Evolutionary conservation across 2,113 vertebrate species (phyloP).

Genomic region (Cricetomys ansorgei): DNA sequence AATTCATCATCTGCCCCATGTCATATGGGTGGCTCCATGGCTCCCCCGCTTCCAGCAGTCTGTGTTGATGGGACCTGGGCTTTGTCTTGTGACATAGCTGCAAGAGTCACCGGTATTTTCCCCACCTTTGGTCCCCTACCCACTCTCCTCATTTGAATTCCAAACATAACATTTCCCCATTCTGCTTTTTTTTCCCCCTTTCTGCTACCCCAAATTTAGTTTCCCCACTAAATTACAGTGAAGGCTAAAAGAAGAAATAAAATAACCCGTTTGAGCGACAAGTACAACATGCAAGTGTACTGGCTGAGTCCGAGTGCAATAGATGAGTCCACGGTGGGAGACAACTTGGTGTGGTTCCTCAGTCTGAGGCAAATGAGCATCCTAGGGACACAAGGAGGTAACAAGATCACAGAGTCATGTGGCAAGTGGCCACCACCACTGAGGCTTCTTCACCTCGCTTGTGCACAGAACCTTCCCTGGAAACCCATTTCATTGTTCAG

Average conservation of each 20-base stretch:
- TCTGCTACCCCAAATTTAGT: neutral
- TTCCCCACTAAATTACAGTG: neutral
- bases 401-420: neutral
- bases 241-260: neutral
- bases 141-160: neutral
- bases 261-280: neutral
- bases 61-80: accelerated
- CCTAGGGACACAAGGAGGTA: neutral
- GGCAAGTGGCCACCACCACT: no score
- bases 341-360: accelerated
- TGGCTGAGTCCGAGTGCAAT: neutral
- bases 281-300: neutral
- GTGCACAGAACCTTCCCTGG: neutral
- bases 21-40: neutral
- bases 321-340: neutral
- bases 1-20: neutral
- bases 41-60: no score
- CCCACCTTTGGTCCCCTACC: neutral
- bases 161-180: neutral
- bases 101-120: neutral
- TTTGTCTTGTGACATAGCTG: neutral
- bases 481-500: neutral
- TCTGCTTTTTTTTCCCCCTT: neutral
- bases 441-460: neutral
- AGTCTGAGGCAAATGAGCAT: neutral